Conservation (phyloP, 1,140 invertebrate genomes). For the Pseudachorutes palmiensis region DNA sequence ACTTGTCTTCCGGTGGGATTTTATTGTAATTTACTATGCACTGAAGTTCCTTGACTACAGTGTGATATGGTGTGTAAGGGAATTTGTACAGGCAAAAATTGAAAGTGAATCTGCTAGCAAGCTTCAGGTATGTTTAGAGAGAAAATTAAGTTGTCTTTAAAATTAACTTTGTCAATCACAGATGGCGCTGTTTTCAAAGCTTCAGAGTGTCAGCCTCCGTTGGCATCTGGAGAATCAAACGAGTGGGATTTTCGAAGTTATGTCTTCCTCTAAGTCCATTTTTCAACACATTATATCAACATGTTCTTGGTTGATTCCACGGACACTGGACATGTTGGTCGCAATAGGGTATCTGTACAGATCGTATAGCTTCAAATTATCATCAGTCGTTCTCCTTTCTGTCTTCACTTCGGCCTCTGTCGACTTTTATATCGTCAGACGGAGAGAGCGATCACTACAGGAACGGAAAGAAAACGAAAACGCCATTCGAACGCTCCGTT, state of each 20-base stretch:
- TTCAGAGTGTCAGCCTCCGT: background rate
- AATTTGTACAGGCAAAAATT: background rate
- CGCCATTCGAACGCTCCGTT: background rate
- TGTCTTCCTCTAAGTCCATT: background rate
- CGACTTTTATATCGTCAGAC: background rate
- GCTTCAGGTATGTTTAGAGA: background rate
- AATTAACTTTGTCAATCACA: too few species aligned
- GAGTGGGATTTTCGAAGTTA: background rate
- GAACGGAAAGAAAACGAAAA: background rate
- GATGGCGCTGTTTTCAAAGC: background rate
- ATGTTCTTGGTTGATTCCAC: background rate
- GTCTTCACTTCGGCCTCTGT: background rate
- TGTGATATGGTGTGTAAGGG: background rate
- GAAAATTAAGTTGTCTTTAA: too few species aligned
- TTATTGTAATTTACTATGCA: background rate
- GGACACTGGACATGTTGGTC: background rate
- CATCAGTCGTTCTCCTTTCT: background rate
- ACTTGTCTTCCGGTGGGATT: background rate
- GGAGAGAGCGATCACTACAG: background rate
- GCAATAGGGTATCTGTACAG: background rate
- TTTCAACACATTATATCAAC: background rate
- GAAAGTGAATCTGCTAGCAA: background rate
- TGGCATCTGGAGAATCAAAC: background rate
- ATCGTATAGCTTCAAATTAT: background rate
- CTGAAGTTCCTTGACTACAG: background rate